Evolutionary conservation across 2,113 vertebrate species (phyloP).

Genomic region (Sturnus vulgaris): DNA sequence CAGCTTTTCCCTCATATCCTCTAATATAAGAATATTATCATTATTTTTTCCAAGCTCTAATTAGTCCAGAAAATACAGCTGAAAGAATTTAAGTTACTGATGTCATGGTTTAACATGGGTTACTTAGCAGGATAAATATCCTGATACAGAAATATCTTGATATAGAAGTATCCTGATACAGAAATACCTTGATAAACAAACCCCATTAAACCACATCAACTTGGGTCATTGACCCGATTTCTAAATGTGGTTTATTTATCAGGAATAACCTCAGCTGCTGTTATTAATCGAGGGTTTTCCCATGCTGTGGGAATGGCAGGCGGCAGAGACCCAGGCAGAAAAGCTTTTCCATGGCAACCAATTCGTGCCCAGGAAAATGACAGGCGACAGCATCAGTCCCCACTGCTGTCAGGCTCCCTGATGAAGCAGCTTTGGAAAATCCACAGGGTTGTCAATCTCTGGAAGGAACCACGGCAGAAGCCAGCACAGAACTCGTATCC

Average conservation of each 20-base stretch:
- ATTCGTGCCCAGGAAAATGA: neutral
- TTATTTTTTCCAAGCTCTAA: neutral
- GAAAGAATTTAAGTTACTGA: neutral
- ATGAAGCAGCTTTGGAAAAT: neutral
- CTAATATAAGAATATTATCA: neutral
- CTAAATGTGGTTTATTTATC: neutral
- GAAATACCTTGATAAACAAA: neutral
- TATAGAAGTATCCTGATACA: neutral
- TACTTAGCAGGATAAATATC: neutral
- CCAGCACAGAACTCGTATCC: neutral
- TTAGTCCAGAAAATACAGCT: accelerated
- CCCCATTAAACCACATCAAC: accelerated
- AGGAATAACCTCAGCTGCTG: neutral
- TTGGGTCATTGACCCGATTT: neutral
- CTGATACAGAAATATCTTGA: neutral
- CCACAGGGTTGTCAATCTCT: neutral
- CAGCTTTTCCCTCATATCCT: neutral
- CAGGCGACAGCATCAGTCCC: neutral
- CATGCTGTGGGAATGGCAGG: neutral
- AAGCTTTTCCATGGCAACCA: neutral
- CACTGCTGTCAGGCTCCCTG: neutral
- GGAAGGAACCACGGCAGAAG: neutral
- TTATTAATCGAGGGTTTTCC: neutral
- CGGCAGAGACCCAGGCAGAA: accelerated
- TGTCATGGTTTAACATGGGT: neutral